These are phyloP conservation scores for Chaetura pelagica DNA, from an alignment of 2,113 vertebrate genomes.

Conservation along the genomic window DNA sequence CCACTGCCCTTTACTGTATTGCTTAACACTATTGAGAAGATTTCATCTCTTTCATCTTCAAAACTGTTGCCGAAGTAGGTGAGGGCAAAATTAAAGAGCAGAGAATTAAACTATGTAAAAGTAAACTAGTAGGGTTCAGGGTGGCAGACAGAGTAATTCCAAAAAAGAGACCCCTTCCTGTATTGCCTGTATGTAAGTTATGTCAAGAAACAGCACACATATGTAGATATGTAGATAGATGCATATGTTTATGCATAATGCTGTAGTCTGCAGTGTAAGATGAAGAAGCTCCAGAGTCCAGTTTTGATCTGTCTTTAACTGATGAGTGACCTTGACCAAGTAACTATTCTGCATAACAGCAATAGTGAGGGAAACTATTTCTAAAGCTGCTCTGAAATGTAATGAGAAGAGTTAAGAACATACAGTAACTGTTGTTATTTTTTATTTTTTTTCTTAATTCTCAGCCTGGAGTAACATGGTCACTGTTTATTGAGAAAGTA, in stretches of 20 bases:
- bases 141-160: neutral
- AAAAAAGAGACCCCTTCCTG: neutral
- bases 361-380: neutral
- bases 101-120: neutral
- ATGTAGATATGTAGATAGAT: neutral
- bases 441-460: neutral
- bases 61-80: fast-evolving
- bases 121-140: fast-evolving
- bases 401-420: neutral
- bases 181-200: neutral
- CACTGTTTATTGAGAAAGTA: neutral
- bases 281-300: neutral
- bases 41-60: neutral
- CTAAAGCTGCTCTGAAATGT: neutral
- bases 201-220: fast-evolving
- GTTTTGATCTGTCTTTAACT: neutral
- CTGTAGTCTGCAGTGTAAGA: neutral
- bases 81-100: neutral
- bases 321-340: neutral
- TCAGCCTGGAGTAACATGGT: neutral
- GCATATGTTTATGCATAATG: neutral
- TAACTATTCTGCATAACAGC: neutral
- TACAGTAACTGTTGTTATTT: neutral
- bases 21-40: fast-evolving
- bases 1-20: neutral